Percentiles rank a stretch among this genome's conserved stretches.
Conservation (phyloP, 2,888 invertebrate species). For the Steinernema carpocapsae region DNA sequence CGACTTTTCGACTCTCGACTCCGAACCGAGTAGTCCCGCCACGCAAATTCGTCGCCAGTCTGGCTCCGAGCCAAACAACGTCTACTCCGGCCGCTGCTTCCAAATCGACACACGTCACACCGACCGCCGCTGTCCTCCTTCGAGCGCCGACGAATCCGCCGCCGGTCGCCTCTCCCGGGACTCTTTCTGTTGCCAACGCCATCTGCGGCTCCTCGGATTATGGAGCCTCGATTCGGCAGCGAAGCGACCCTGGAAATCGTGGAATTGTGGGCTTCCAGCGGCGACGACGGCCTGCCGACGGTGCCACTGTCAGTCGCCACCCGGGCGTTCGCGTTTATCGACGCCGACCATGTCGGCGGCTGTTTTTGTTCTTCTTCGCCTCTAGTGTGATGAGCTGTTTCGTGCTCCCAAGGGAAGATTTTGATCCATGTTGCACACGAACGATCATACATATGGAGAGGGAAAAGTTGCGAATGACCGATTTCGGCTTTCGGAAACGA, state of each 20-base stretch:
- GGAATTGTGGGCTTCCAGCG: neutral
- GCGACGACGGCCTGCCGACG: neutral
- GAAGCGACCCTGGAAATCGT: neutral
- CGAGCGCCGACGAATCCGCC: neutral
- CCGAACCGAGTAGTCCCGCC: neutral
- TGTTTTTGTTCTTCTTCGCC: neutral
- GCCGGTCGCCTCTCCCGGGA: neutral
- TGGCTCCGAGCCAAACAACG: constrained; percentile 5
- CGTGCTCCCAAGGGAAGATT: neutral
- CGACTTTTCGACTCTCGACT: too few relatives aligned
- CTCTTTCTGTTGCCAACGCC: neutral
- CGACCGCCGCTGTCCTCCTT: neutral
- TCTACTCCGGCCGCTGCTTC: constrained; percentile 13
- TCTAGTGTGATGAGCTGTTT: neutral
- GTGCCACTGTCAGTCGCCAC: neutral
- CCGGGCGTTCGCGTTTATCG: neutral
- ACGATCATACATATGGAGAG: too few relatives aligned
- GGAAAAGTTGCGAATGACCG: too few relatives aligned
- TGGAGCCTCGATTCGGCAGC: too few relatives aligned
- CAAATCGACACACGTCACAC: constrained; percentile 33
- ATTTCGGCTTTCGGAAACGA: too few relatives aligned
- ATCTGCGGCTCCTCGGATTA: too few relatives aligned
- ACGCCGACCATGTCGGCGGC: neutral
- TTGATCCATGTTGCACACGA: too few relatives aligned
- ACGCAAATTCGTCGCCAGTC: neutral